These are phyloP conservation scores for Eurystomus gularis DNA, from an alignment of 2,113 vertebrate genomes.

Conservation along the genomic window DNA sequence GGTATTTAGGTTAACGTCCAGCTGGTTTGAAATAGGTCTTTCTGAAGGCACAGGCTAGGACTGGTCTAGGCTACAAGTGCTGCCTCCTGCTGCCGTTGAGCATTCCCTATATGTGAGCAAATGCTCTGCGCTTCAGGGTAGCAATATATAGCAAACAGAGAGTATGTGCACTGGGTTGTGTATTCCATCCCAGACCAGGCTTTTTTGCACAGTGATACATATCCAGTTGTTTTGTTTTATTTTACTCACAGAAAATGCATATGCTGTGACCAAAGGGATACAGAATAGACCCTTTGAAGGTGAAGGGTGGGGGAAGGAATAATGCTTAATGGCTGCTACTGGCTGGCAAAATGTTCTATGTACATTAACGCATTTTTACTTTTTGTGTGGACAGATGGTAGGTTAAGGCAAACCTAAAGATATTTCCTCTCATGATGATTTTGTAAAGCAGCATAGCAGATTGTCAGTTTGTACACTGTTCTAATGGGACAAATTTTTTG, in stretches of 20 bases:
- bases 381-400: background rate
- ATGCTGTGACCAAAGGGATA: background rate
- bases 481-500: background rate
- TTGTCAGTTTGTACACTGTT: background rate
- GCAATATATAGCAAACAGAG: background rate
- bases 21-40: background rate
- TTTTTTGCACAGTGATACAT: background rate
- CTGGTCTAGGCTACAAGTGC: background rate
- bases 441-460: background rate
- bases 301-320: background rate
- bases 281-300: background rate
- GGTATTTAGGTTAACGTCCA: background rate
- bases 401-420: background rate
- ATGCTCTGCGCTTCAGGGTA: background rate
- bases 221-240: background rate
- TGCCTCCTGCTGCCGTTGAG: background rate
- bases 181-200: background rate
- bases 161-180: background rate
- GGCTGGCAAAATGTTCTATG: background rate
- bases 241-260: background rate
- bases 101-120: background rate
- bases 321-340: background rate
- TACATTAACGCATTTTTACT: background rate
- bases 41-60: background rate
- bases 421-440: background rate